Conservation (phyloP, 2,797 vertebrate genomes). For the Aphelocoma californica region DNA sequence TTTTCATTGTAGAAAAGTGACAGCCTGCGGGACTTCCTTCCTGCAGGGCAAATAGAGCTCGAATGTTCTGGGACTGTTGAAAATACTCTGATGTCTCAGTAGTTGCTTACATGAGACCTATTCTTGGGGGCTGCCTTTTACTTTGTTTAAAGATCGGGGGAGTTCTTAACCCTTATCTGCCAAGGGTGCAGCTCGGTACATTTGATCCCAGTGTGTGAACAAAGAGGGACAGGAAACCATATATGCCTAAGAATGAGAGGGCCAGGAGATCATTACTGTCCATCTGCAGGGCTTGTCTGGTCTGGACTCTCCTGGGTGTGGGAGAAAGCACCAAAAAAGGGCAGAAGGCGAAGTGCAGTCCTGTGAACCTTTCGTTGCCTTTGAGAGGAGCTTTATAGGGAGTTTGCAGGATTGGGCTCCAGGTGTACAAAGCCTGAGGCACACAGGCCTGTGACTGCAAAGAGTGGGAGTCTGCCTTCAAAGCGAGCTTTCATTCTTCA, state of each 20-base stretch:
- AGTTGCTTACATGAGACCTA: neutral
- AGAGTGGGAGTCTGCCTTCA: conserved; percentile 57
- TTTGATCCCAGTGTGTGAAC: neutral
- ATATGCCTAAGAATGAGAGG: neutral
- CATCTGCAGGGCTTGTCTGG: neutral
- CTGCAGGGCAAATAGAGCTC: neutral
- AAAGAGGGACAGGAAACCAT: neutral
- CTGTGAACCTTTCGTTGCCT: neutral
- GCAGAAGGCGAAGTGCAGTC: neutral
- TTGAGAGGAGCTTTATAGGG: neutral
- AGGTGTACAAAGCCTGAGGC: conserved; percentile 38
- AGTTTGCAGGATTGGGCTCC: conserved; percentile 13
- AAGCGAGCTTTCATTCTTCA: conserved; percentile 25
- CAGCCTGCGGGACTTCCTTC: neutral
- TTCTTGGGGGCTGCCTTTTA: neutral
- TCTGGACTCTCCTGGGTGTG: neutral
- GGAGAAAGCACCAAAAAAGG: conserved; percentile 12
- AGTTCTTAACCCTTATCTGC: neutral
- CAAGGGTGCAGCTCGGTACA: neutral
- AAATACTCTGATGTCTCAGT: neutral
- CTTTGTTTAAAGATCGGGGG: neutral
- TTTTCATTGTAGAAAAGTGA: neutral
- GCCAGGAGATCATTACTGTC: neutral
- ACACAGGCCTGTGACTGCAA: conserved; percentile 29
- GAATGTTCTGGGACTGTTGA: neutral